A percentile compares a stretch with the other conserved stretches of the same genome.
Conservation (phyloP, 2,797 vertebrate genomes). For the Lagodon rhomboides region DNA sequence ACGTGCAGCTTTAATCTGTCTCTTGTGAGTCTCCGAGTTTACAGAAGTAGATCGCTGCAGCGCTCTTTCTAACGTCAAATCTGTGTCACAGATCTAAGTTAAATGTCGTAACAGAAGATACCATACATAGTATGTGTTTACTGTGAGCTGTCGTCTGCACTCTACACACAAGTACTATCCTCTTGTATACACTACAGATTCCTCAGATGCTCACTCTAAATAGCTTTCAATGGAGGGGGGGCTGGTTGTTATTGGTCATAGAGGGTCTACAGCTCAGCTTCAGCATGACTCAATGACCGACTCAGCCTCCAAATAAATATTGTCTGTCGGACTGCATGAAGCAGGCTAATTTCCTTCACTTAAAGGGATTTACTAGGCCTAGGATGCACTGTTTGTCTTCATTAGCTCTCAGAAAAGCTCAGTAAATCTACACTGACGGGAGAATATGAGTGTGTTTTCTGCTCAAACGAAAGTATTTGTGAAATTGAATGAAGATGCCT, state of each 20-base stretch:
- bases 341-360: conserved; percentile 63
- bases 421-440: background rate
- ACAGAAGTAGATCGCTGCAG: background rate
- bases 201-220: conserved; percentile 61
- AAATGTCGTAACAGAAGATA: conserved; percentile 15
- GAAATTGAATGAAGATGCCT: conserved; percentile 49
- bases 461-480: conserved; percentile 33
- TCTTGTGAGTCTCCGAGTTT: background rate
- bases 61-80: background rate
- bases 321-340: conserved; percentile 46
- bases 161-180: conserved; percentile 34
- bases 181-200: conserved; percentile 74
- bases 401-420: conserved; percentile 34
- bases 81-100: background rate
- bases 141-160: conserved; percentile 37
- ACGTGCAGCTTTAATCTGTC: background rate
- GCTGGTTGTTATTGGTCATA: conserved; percentile 11
- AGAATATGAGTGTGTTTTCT: conserved; percentile 23
- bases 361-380: conserved; percentile 48
- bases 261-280: conserved; percentile 11
- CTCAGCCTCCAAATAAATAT: conserved; percentile 44
- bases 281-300: conserved; percentile 29
- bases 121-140: conserved; percentile 68
- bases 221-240: conserved; percentile 34
- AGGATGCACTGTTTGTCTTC: conserved; percentile 51